Conservation (phyloP, 2,888 invertebrate genomes). For the Drosophila barbarae region DNA sequence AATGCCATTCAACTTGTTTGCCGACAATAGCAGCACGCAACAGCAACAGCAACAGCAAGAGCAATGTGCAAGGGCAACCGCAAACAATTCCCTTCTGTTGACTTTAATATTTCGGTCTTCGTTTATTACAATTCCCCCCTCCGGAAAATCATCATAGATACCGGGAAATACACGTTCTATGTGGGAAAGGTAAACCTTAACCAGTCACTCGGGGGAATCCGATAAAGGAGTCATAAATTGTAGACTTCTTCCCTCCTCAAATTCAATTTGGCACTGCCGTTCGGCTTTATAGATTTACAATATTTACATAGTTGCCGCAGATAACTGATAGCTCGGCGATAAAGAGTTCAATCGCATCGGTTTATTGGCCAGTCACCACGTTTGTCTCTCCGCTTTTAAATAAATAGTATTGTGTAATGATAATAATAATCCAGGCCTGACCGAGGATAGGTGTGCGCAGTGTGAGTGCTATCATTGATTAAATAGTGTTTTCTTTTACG, state of each 20-base stretch:
- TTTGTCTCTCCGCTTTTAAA: constrained; percentile 34
- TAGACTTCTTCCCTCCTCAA: constrained; percentile 17
- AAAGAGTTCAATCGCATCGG: constrained; percentile 72
- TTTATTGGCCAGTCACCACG: constrained; percentile 55
- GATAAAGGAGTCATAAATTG: constrained; percentile 59
- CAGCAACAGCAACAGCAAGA: constrained; percentile 24
- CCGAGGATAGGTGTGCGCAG: constrained; percentile 26
- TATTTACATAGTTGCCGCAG: constrained; percentile 48
- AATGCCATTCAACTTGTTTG: constrained; percentile 66
- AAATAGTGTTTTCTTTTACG: constrained; percentile 41
- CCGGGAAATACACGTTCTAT: constrained; percentile 33
- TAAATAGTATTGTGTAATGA: constrained; percentile 53
- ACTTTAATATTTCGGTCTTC: constrained; percentile 58
- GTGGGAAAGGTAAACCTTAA: constrained; percentile 67
- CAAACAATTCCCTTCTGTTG: constrained; percentile 49
- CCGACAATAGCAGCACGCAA: constrained; percentile 21
- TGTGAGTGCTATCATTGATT: constrained; percentile 45
- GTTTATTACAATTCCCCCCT: constrained; percentile 32
- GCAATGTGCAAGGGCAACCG: constrained; percentile 29
- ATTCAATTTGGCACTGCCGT: constrained; percentile 58
- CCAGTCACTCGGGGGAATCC: constrained; percentile 32
- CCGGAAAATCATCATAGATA: constrained; percentile 22
- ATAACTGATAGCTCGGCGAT: constrained; percentile 42
- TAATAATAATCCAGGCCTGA: constrained; percentile 42
- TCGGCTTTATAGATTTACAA: constrained; percentile 46